Evolutionary conservation across 2,888 invertebrate species (phyloP), one percentile per base, ranked within the genome.

Genomic region (Cephus sareptanus): DNA sequence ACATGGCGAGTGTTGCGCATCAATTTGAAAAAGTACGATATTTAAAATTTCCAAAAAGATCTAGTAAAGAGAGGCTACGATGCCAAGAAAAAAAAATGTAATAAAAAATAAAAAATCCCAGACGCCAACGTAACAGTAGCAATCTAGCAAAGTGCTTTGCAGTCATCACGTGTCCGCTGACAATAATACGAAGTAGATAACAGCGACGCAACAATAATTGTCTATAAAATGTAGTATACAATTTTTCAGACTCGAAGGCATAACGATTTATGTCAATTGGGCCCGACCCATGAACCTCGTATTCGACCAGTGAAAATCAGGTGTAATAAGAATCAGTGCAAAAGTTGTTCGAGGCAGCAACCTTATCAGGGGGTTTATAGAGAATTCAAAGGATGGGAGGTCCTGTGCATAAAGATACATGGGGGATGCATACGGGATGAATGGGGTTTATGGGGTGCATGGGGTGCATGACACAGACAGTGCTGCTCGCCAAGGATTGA

Each of bases 401-500:
- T 9, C 6, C n/a, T 30, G 11, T 74, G 34, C 74, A 70, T 30
- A 70, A 6, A 33, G 9, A 9, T 70, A 33, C 6, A n/a, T 74
- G 11, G 74, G 4, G 12, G 23, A 9, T 34, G 23, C 23, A n/a
- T 11, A 74, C 11, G 23, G 23, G n/a, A 34, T 34, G 74, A 33
- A 71, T 23, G 71, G 9, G 71, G 23, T 71, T 6, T 30, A 35
- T 74, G 34, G 34, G 34, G 11, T 34, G 74, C 4, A 23, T 33
- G 73, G 56, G 75, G 76, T 70, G 79, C 77, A 78, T 75, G 79
- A 73, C 76, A 74, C 74, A 81, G 79, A 81, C 80, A 82, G 77
- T 79, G 81, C 77, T 80, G 83, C 83, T 83, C 81, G 83, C 81
- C 82, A 78, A 80, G 80, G 84, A 81, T 81, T 84, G 85, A 86